Base-by-base conservation (phyloP, 2,888 invertebrate species). In the Exocentrus adspersus region DNA sequence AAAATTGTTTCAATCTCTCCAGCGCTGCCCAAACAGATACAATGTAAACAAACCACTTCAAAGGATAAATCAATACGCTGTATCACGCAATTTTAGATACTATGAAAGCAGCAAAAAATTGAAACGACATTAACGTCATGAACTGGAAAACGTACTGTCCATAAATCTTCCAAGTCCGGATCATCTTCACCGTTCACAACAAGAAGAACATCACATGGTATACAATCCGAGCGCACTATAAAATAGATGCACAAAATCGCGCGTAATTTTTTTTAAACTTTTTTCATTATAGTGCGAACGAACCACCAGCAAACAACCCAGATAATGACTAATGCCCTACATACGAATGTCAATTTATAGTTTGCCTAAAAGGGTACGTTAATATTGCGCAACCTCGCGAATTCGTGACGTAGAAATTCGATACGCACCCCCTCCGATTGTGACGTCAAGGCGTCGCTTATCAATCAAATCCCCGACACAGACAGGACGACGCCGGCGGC, bases 331-430 rank as follows among this genome's bases (percentile, higher is more conserved):
- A 64, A 56, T 64, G 64, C 57, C 52, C 57, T 41, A 64, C 24
- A 60, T 52, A 60, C 43, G 60, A 37, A 48, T 30, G 50, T 56
- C 51, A 46, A 46, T 64, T 64, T 64, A 62, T 60, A 64, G 52
- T 56, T 56, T 56, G 32, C 14, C 48, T 51, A 32, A 20, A 56
- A 66, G 64, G 69, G 68, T 61, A 60, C 57, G 46, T 56, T 67
- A 65, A 67, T 68, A 70, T 70, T 66, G 68, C 67, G 71, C 71
- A 70, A 70, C 63, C 62, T 62, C 63, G 53, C 60, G 48, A 64
- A 16, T 37, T n/a, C 6, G 51, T 75, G 73, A 73, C 74, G 75
- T 77, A 71, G 71, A 48, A 14, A 64, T 60, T 73, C 72, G 70
- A 72, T 74, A 71, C 66, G 67, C 72, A 64, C 61, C 65, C 52